phyloP scores from a whole-genome alignment of 2,888 invertebrate species.

The Himalopsyche kuldschensis region DNA sequence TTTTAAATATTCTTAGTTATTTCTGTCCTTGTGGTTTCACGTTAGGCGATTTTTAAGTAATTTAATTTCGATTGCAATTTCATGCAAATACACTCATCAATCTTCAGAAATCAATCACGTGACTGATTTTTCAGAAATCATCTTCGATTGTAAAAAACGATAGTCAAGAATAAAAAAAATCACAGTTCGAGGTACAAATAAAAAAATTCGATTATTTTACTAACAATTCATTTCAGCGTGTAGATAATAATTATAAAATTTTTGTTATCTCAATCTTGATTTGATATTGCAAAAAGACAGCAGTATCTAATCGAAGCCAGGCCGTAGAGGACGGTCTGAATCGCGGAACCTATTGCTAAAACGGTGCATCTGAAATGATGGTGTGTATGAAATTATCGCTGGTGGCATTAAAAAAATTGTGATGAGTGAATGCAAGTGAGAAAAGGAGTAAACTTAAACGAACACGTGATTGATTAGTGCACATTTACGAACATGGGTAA shows the following conservation, averaged over 20 bases:
- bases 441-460: not conserved
- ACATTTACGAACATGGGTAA: slow-evolving; percentile 49
- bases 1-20: no score
- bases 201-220: not conserved
- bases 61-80: no score
- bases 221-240: not conserved
- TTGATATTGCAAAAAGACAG: not conserved
- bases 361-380: not conserved
- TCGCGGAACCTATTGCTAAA: not conserved
- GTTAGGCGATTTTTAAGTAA: no score
- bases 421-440: not conserved
- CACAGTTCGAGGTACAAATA: not conserved
- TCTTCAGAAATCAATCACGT: no score
- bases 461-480: not conserved
- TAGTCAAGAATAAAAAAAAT: not conserved
- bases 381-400: not conserved
- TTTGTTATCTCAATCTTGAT: not conserved
- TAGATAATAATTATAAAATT: not conserved
- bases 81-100: no score
- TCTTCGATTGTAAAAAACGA: no score
- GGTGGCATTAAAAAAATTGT: not conserved
- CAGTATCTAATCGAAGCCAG: not conserved
- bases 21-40: no score
- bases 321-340: not conserved
- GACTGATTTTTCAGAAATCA: no score